Percentiles rank a stretch among this genome's conserved stretches.
phyloP scores from a whole-genome alignment of 1,140 invertebrate genomes.

The Drosophila triauraria region DNA sequence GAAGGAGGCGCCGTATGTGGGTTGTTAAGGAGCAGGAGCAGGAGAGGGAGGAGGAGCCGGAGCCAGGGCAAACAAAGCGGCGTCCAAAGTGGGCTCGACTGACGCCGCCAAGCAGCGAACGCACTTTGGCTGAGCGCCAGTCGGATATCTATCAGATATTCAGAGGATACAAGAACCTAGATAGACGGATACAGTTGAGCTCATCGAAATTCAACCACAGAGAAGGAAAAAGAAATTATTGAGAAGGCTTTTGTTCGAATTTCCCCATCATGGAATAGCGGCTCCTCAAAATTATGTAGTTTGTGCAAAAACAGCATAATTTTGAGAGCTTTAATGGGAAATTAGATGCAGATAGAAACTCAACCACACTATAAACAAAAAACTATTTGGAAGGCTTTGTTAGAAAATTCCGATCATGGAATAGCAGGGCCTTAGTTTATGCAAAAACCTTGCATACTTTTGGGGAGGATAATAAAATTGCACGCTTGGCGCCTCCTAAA shows the following conservation, averaged over 20 bases:
- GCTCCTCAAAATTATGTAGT: too few species aligned
- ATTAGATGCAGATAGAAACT: conserved; percentile 1
- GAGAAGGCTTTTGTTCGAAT: background rate
- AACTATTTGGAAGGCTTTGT: background rate
- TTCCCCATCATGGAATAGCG: background rate
- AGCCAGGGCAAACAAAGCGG: conserved; percentile 43
- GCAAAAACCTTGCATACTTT: too few species aligned
- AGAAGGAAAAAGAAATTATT: too few species aligned
- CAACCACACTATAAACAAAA: background rate
- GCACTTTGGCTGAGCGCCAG: conserved; percentile 72
- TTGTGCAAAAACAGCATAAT: too few species aligned
- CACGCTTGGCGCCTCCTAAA: too few species aligned
- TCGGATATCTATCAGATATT: conserved; percentile 23
- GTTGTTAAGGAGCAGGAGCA: background rate
- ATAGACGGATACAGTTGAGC: conserved; percentile 7
- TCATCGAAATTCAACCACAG: conserved; percentile 3
- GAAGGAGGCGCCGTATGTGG: background rate
- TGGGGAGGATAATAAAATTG: background rate
- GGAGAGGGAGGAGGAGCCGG: conserved; percentile 1
- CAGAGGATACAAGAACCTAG: conserved; percentile 9
- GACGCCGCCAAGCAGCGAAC: conserved; percentile 61
- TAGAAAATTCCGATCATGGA: background rate
- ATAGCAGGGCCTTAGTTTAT: background rate
- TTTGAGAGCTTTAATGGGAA: too few species aligned
- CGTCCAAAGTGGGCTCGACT: conserved; percentile 46